A percentile compares a stretch with the other conserved stretches of the same genome.
Evolutionary conservation across 2,888 invertebrate genomes (phyloP).

Genomic region (Watsonalla cultraria): DNA sequence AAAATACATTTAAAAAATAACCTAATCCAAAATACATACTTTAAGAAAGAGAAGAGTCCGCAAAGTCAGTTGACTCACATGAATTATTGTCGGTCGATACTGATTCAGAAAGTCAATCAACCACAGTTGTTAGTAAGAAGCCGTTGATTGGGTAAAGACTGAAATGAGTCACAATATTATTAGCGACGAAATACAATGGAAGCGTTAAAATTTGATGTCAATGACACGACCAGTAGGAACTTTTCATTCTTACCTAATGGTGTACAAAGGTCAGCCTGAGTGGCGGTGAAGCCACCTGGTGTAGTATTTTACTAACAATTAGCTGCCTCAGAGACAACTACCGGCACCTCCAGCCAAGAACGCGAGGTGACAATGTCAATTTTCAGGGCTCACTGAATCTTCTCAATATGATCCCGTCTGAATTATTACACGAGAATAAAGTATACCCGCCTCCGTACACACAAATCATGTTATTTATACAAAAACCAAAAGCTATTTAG

Average conservation of each 20-base stretch:
- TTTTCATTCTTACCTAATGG: conserved; percentile 35
- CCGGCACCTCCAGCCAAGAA: conserved; percentile 32
- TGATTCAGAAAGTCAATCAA: no score
- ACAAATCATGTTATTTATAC: neutral
- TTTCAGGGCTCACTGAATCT: conserved; percentile 4
- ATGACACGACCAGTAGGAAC: conserved; percentile 34
- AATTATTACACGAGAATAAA: neutral
- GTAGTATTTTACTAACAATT: conserved; percentile 59
- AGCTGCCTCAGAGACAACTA: conserved; percentile 55
- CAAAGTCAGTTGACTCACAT: no score
- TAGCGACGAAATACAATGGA: conserved; percentile 12
- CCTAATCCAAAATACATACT: no score
- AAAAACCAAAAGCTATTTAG: neutral
- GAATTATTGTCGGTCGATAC: no score
- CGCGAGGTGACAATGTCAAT: conserved; percentile 33
- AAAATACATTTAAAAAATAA: no score
- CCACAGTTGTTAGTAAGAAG: neutral
- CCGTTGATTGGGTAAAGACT: neutral
- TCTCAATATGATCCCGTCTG: neutral
- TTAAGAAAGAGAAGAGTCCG: no score
- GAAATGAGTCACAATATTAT: neutral
- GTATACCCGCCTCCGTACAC: neutral
- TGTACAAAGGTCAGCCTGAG: conserved; percentile 39
- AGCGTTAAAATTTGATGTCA: conserved; percentile 27
- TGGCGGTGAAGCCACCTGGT: conserved; percentile 42